These are phyloP conservation scores for Microcebus jonahi DNA, from an alignment of 2,113 vertebrate species.

Conservation along the genomic window DNA sequence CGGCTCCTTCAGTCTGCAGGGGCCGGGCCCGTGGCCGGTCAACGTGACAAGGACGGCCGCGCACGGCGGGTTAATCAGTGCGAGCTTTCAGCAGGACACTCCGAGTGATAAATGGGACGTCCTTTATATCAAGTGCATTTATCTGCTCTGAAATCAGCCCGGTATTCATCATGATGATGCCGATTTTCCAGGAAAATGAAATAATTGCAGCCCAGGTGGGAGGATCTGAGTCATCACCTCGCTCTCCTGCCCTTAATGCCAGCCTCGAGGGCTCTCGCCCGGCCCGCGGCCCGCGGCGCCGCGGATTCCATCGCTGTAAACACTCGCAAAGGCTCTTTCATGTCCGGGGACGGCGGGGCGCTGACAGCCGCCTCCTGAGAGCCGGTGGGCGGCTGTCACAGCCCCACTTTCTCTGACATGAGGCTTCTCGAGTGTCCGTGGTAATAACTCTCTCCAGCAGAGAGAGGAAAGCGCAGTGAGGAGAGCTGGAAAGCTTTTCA, in stretches of 20 bases:
- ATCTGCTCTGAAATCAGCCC: slow-evolving; percentile 57
- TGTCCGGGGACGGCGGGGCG: rapidly evolving
- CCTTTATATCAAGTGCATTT: slow-evolving; percentile 7
- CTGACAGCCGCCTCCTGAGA: not conserved
- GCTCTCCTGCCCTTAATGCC: not conserved
- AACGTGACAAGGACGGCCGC: rapidly evolving
- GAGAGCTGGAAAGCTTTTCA: not conserved
- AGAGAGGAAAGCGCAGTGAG: not conserved
- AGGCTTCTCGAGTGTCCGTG: not conserved
- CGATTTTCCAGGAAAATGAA: slow-evolving; percentile 65
- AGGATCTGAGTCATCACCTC: not conserved
- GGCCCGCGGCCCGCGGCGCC: rapidly evolving
- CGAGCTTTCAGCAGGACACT: not conserved
- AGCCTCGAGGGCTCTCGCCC: not conserved
- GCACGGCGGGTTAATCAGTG: not conserved
- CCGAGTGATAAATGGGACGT: not conserved
- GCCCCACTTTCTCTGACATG: rapidly evolving
- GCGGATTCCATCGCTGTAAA: rapidly evolving
- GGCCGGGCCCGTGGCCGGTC: not conserved
- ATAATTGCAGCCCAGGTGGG: slow-evolving; percentile 63
- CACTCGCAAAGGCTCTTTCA: not conserved
- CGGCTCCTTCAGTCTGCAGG: not conserved
- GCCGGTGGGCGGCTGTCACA: not conserved
- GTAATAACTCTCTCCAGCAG: not conserved
- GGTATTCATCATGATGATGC: slow-evolving; percentile 13